Evolutionary conservation across 1,140 invertebrate genomes (phyloP), one percentile per base, ranked within the genome.

Genomic region (Drosophila kurseongensis): DNA sequence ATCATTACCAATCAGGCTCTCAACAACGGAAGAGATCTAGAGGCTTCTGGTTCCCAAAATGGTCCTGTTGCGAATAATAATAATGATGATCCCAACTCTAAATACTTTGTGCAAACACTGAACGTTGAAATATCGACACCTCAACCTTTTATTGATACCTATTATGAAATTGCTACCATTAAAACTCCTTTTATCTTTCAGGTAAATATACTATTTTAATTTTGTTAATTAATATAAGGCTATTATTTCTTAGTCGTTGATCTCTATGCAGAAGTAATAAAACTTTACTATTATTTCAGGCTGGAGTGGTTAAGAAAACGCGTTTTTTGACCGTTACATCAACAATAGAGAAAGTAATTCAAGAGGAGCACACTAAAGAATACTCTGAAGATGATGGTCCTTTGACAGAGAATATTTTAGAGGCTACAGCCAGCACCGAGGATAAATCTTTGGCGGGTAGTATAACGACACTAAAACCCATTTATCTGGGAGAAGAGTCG

Each of bases 121-220:
- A 97, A 97, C 91, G 95, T 97, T 0, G 96, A 97, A 92, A 97
- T 97, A 61, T 97, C 96, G 2, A 97, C 97, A 2, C 96, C 96
- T 1, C 95, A 96, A 32, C 96, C 97, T 88, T 97, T 97, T 75
- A 95, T 94, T 82, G 96, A 97, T 92, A 94, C 96, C 48, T 97
- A 97, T 72, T 97, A 96, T 88, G 96, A 98, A 93, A 96, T 98
- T 67, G 97, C 97, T 6, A 98, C 97, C 0, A 96, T 98, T 59
- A 97, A 97, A 90, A 97, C 96, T 50, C 97, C 97, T 0, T 97
- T 97, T 84, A 95, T 96, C 23, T 98, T 97, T 92, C 96, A 97
- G 94, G 96, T 97, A 93, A 76, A 13, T 7, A 8, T 29, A 12
- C 4, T 44, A 18, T 47, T 48, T 7, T 0, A 16, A 42, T 9